Evolutionary conservation across 2,113 vertebrate genomes (phyloP), one percentile per base, ranked within the genome.

Genomic region (Odobenus rosmarus): DNA sequence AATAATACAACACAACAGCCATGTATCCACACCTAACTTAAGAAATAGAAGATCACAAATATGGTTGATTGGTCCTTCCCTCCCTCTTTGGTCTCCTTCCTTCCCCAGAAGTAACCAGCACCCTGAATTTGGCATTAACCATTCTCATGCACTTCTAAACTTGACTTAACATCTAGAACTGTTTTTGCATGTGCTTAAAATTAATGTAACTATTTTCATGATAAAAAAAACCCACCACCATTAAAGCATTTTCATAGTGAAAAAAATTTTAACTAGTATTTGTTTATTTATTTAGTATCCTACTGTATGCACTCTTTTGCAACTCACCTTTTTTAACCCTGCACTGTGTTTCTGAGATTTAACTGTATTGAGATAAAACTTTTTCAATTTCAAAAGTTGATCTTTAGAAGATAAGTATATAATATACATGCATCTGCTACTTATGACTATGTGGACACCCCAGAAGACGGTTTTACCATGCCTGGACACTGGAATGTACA

Each of bases 11-110:
- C 77, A 95, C 81, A 84, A 87, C 39, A 87, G 4, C 23, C 28
- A n/a, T 28, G 51, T 36, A 10, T 12, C 49, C 62, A 80, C 61
- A 61, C 23, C 74, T 55, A 84, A 39, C 77, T 97, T 83, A 42
- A 80, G 74, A 93, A 93, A 94, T 93, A 69, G 80, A 90, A 84
- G 81, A 90, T 90, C 89, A 95, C 67, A 83, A 76, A 51, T 26
- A 74, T 12, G 91, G 69, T 1, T 1, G 8, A 72, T 21, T 31
- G 8, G 7, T 62, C 42, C 23, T 2, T 24, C 23, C 87, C 49
- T 87, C 49, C 57, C 12, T 53, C 51, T 67, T 51, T 9, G 18
- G 19, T 62, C 36, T 83, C 24, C 7, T 83, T 39, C 62, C 31
- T 72, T 76, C 39, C 76, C 36, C 31, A 72, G 92, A 96, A 81